phyloP scores from a whole-genome alignment of 2,113 vertebrate genomes.

The Cyanocitta stelleri region DNA sequence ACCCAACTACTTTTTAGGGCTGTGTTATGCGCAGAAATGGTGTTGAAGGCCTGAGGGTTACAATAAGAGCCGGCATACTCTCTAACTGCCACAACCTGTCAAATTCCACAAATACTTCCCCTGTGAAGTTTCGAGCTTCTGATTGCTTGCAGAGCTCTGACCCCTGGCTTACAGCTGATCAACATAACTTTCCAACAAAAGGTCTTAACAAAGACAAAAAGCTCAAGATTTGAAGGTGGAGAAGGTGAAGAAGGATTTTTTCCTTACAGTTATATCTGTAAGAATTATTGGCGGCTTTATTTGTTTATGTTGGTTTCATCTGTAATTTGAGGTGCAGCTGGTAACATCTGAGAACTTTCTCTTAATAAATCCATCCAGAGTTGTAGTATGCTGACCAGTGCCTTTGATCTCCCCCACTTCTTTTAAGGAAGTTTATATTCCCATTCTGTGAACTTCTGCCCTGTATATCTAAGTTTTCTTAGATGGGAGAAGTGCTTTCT shows the following conservation, averaged over 20 bases:
- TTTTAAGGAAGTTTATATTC: neutral
- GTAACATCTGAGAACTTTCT: neutral
- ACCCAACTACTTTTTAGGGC: neutral
- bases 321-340: neutral
- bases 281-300: neutral
- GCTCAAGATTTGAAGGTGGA: neutral
- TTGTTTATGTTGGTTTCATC: neutral
- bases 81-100: neutral
- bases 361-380: neutral
- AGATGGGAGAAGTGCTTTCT: neutral
- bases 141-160: neutral
- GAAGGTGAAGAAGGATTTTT: neutral
- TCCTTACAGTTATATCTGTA: neutral
- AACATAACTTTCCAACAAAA: neutral
- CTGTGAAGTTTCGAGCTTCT: neutral
- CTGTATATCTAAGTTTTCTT: neutral
- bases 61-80: neutral
- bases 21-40: neutral
- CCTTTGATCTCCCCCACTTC: neutral
- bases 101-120: neutral
- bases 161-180: neutral
- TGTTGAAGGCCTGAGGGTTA: neutral
- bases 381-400: neutral
- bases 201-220: neutral
- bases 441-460: neutral